Evolutionary conservation across 2,113 vertebrate species (phyloP).

Genomic region (Probosciger aterrimus): DNA sequence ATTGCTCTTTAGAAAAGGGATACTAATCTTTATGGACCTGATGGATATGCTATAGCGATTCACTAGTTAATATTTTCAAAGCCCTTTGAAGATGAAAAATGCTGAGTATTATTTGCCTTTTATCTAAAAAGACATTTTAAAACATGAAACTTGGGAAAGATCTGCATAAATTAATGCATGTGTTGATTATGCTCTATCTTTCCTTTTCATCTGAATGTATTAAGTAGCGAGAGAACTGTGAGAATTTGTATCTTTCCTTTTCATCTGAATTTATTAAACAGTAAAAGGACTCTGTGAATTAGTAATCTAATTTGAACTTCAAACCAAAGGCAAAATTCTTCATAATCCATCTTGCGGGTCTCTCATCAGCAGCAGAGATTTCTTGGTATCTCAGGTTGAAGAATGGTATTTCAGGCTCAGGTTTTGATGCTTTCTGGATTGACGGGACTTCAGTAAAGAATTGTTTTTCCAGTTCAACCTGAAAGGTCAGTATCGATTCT

Average conservation of each 20-base stretch:
- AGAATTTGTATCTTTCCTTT: constrained; percentile 66
- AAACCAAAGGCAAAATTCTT: constrained; percentile 61
- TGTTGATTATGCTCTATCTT: constrained; percentile 61
- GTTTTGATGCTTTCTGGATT: background rate
- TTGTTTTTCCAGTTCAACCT: background rate
- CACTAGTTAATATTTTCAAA: constrained; percentile 50
- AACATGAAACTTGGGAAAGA: constrained; percentile 47
- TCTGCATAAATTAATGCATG: constrained; percentile 65
- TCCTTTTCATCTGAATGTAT: constrained; percentile 61
- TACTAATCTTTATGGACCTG: constrained; percentile 14
- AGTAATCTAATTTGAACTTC: constrained; percentile 67
- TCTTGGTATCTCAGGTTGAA: constrained; percentile 4
- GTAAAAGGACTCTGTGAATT: constrained; percentile 51
- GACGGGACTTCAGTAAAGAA: background rate
- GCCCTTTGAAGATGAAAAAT: constrained; percentile 60
- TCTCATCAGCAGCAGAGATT: constrained; percentile 10
- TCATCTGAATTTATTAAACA: constrained; percentile 66
- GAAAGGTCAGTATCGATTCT: background rate
- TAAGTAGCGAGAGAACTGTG: constrained; percentile 46
- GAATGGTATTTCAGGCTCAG: constrained; percentile 1
- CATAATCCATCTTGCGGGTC: constrained; percentile 6
- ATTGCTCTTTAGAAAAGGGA: background rate
- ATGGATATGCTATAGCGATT: background rate
- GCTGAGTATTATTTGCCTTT: constrained; percentile 59
- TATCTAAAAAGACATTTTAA: constrained; percentile 64